Evolutionary conservation across 2,888 invertebrate species (phyloP).

Genomic region (Bombylius discolor): DNA sequence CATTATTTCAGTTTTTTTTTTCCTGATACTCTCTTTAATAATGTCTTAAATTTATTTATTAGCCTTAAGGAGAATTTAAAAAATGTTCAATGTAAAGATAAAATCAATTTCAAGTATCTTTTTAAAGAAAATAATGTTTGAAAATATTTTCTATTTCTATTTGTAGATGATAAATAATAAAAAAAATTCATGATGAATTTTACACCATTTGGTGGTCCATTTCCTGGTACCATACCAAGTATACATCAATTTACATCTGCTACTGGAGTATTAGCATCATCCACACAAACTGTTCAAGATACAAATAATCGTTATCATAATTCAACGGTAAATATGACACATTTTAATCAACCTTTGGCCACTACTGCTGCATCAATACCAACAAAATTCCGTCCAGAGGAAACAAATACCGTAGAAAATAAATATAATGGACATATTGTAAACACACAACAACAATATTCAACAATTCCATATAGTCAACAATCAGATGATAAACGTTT

Average conservation of each 20-base stretch:
- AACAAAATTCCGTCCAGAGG: slow-evolving; percentile 48
- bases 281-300: slow-evolving; percentile 33
- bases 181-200: slow-evolving; percentile 57
- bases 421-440: slow-evolving; percentile 40
- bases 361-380: slow-evolving; percentile 22
- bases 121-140: no score
- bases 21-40: no score
- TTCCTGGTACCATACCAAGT: slow-evolving; percentile 61
- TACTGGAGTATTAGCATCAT: slow-evolving; percentile 42
- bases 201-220: slow-evolving; percentile 71
- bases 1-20: no score
- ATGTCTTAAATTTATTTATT: no score
- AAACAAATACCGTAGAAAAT: slow-evolving; percentile 40
- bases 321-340: slow-evolving; percentile 32
- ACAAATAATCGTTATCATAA: slow-evolving; percentile 29
- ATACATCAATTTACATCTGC: slow-evolving; percentile 65
- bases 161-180: slow-evolving; percentile 5
- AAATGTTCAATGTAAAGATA: no score
- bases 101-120: no score
- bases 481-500: slow-evolving; percentile 23
- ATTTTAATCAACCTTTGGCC: slow-evolving; percentile 42
- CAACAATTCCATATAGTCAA: slow-evolving; percentile 21
- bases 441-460: slow-evolving; percentile 25
- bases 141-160: neutral
- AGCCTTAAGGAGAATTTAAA: no score